Base-by-base conservation (phyloP, 2,888 invertebrate species). In the Lepidonotus clava region DNA sequence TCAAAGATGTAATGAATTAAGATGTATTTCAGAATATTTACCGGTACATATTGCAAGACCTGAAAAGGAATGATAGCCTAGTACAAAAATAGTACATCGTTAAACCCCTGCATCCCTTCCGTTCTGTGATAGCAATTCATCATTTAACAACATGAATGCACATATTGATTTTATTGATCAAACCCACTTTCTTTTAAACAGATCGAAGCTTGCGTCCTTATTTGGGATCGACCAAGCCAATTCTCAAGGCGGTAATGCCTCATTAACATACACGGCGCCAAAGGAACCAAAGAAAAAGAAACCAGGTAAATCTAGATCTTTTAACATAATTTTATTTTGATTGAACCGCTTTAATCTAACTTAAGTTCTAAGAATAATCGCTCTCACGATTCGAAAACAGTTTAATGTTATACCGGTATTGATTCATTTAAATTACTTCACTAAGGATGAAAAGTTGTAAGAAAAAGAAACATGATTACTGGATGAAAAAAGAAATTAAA, bases 251-350 rank as follows among this genome's bases (percentile, higher is more conserved):
- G 92, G 92, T 8, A 93, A 94, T 90, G 92, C 91, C 80, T 93
- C 93, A 0, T 88, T 94, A 86, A 93, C 92, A 0, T 94, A 93
- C 88, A 93, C 93, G 51, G 94, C 94, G 21, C 94, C 93, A 4
- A 93, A 93, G 88, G 93, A 94, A 86, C 94, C 94, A 51, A 93
- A 92, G 89, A 92, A 92, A 87, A 76, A 67, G 46, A 87, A 86
- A 80, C 66, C 84, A 67, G 88, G 86, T 88, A 41, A 41, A 46
- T 56, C 66, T 32, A 66, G 66, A 6, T 14, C 24, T 8, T 66
- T 6, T 32, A 6, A 66, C 66, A n/a, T 11, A 66, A n/a, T 66
- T 66, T 66, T 66, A 6, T 24, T 8, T n/a, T n/a, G 21, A 28
- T n/a, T n/a, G n/a, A n/a, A n/a, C n/a, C n/a, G n/a, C n/a, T n/a